Conservation (phyloP, 2,797 vertebrate species). For the Pagetopsis macropterus region DNA sequence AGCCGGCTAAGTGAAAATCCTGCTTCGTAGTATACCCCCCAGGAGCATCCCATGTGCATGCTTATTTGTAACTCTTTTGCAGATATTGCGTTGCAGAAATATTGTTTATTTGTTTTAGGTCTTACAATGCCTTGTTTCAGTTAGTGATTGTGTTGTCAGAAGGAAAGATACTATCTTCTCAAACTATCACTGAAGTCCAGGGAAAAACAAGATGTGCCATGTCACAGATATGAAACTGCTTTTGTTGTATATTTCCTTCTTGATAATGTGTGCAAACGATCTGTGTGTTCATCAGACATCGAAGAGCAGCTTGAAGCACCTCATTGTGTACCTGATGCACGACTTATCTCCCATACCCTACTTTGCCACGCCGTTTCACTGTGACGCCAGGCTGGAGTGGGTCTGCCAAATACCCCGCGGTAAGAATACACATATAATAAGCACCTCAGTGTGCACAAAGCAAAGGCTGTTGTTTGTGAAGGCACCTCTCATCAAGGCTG, state of each 20-base stretch:
- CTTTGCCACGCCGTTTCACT: slow-evolving; percentile 90
- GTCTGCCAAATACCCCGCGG: slow-evolving; percentile 95
- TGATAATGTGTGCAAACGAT: slow-evolving; percentile 24
- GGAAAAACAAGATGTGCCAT: not conserved
- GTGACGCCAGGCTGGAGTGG: slow-evolving; percentile 93
- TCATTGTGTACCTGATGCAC: slow-evolving; percentile 54
- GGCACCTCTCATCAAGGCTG: not conserved
- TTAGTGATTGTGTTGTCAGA: slow-evolving; percentile 8
- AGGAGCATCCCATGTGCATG: no score
- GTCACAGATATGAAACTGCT: not conserved
- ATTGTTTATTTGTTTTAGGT: not conserved
- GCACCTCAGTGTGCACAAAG: not conserved
- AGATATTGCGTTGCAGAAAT: not conserved
- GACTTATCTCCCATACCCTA: slow-evolving; percentile 65
- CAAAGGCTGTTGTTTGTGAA: not conserved
- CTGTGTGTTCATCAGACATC: slow-evolving; percentile 68
- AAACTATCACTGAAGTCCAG: not conserved
- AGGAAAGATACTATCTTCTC: not conserved
- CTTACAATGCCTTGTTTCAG: not conserved
- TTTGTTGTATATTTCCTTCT: not conserved
- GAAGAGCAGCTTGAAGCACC: slow-evolving; percentile 59
- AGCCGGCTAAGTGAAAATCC: no score
- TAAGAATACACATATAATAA: slow-evolving; percentile 64
- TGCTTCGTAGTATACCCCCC: no score
- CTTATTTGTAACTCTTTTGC: no score